Conservation (phyloP, 1,140 invertebrate genomes). For the Nylanderia fulva region DNA sequence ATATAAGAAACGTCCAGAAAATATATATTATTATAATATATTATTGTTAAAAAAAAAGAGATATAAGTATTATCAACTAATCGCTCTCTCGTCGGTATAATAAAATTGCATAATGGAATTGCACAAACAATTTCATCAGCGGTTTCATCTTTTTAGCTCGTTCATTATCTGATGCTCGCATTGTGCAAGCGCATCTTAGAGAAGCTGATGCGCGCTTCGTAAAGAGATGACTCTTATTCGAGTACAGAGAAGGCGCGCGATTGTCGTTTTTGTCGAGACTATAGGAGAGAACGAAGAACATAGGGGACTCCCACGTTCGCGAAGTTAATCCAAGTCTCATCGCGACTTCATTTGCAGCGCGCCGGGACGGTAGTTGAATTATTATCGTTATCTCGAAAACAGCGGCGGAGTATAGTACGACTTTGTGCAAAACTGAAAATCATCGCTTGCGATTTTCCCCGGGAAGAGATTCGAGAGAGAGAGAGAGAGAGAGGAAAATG, state of each 20-base stretch:
- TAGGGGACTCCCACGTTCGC: not conserved
- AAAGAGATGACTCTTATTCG: not conserved
- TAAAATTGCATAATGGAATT: not conserved
- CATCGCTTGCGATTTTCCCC: not conserved
- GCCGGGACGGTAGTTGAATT: constrained; percentile 22
- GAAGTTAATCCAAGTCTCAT: constrained; percentile 47
- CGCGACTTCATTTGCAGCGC: constrained; percentile 35
- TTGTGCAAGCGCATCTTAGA: not conserved
- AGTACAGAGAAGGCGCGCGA: not conserved
- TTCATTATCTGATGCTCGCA: not conserved
- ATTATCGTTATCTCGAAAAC: constrained; percentile 43
- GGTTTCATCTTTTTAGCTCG: not conserved
- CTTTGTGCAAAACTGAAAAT: constrained; percentile 15
- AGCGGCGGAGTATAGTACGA: not conserved
- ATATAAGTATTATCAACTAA: too few relatives aligned
- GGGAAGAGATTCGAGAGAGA: constrained; percentile 19
- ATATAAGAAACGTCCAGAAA: not conserved
- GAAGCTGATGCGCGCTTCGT: not conserved
- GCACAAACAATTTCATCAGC: not conserved
- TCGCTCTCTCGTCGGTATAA: not conserved
- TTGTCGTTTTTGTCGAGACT: constrained; percentile 31
- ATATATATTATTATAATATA: not conserved
- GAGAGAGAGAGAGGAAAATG: too few relatives aligned
- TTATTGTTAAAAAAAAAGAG: too few relatives aligned
- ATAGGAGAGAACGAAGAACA: constrained; percentile 17